phyloP scores from a whole-genome alignment of 2,888 invertebrate genomes.

The Patella caerulea region DNA sequence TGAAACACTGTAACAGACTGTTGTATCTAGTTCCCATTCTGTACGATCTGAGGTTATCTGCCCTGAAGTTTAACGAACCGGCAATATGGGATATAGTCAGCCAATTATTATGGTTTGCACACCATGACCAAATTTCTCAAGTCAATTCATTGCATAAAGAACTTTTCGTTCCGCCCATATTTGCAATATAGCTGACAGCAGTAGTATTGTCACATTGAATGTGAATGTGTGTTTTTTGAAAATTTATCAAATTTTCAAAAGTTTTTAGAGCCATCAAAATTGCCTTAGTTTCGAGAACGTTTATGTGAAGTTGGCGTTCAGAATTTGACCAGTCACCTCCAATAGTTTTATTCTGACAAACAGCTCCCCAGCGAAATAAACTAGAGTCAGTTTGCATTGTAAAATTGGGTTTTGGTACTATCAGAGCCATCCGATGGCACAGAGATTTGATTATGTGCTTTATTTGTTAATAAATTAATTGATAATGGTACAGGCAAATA shows the following conservation, averaged over 20 bases:
- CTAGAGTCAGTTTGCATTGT: constrained; percentile 21
- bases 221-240: constrained; percentile 15
- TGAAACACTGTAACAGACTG: too few species aligned
- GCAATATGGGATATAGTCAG: neutral
- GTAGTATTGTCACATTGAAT: constrained; percentile 22
- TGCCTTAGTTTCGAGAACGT: constrained; percentile 25
- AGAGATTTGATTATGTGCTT: too few species aligned
- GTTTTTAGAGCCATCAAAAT: constrained; percentile 18
- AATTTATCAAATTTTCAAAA: constrained; percentile 17
- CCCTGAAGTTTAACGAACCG: neutral
- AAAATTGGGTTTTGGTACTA: neutral
- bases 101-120: neutral
- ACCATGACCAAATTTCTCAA: neutral
- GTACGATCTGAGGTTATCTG: neutral
- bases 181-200: constrained; percentile 25
- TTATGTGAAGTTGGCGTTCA: constrained; percentile 20
- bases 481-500: too few species aligned
- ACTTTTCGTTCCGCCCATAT: constrained; percentile 23
- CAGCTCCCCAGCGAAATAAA: constrained; percentile 24
- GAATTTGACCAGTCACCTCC: constrained; percentile 18
- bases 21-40: neutral
- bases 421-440: too few species aligned
- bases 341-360: constrained; percentile 16
- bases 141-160: neutral
- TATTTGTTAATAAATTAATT: too few species aligned